A percentile compares a stretch with the other conserved stretches of the same genome.
Evolutionary conservation across 1,140 invertebrate species (phyloP).

Genomic region (Aphidius gifuensis): DNA sequence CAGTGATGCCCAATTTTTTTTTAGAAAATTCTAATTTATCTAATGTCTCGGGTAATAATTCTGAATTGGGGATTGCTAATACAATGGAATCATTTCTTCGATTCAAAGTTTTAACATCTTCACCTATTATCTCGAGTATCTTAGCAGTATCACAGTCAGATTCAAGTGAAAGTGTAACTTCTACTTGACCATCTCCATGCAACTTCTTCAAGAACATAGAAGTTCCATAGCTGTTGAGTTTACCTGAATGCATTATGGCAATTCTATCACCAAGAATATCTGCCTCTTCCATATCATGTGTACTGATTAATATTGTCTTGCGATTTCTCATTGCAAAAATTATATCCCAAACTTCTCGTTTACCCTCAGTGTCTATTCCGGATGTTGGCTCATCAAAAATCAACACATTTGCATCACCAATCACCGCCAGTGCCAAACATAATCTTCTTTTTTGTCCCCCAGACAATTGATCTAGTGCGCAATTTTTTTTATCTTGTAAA

Average conservation of each 20-base stretch:
- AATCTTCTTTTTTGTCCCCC: constrained; percentile 71
- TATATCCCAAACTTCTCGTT: constrained; percentile 86
- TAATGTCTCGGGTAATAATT: constrained; percentile 62
- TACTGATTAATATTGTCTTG: constrained; percentile 87
- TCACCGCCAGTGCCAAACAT: constrained; percentile 66
- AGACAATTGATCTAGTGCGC: constrained; percentile 58
- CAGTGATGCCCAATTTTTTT: constrained; percentile 63
- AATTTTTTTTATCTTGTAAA: constrained; percentile 60
- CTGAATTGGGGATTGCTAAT: constrained; percentile 53
- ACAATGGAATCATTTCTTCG: constrained; percentile 43
- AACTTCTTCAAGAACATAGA: constrained; percentile 83
- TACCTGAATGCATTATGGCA: constrained; percentile 83
- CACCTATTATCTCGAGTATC: constrained; percentile 36
- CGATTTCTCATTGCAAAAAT: constrained; percentile 59
- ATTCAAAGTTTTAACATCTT: constrained; percentile 35
- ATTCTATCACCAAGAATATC: constrained; percentile 90
- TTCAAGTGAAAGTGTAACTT: constrained; percentile 48
- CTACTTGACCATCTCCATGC: constrained; percentile 64
- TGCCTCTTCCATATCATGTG: constrained; percentile 98
- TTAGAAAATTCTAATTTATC: constrained; percentile 61
- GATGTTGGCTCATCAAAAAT: constrained; percentile 92
- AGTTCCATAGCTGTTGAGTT: constrained; percentile 77
- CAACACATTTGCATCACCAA: constrained; percentile 58
- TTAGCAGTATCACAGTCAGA: constrained; percentile 38
- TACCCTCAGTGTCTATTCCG: constrained; percentile 91